A percentile compares a stretch with the other conserved stretches of the same genome.
Conservation (phyloP, 2,797 vertebrate species). For the Neostethus bicornis region DNA sequence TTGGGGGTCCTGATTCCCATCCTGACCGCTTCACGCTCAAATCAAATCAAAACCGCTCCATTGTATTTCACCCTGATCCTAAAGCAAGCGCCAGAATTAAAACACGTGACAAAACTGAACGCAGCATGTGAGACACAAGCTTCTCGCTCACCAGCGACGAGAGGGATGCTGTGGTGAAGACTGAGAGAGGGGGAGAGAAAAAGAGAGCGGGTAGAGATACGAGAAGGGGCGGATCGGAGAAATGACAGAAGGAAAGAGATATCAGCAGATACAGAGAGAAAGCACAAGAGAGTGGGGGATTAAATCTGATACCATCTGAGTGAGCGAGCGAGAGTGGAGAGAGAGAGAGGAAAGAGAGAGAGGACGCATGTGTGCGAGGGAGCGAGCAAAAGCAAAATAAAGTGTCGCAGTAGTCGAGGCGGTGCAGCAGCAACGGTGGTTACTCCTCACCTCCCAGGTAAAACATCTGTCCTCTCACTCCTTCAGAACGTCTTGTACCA, state of each 20-base stretch:
- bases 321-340: slow-evolving; percentile 28
- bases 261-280: slow-evolving; percentile 41
- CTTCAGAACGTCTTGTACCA: slow-evolving; percentile 2
- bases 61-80: no score
- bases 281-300: background rate
- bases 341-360: slow-evolving; percentile 42
- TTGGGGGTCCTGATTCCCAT: no score
- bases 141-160: slow-evolving; percentile 54
- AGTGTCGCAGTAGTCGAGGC: slow-evolving; percentile 81
- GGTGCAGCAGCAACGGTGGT: slow-evolving; percentile 64
- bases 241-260: slow-evolving; percentile 41
- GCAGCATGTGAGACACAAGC: slow-evolving; percentile 58
- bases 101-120: slow-evolving; percentile 48
- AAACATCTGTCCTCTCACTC: slow-evolving; percentile 33
- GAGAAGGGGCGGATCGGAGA: slow-evolving; percentile 43
- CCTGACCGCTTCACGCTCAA: no score
- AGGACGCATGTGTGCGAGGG: slow-evolving; percentile 63
- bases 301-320: no score
- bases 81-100: slow-evolving; percentile 11
- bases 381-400: slow-evolving; percentile 76
- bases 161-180: slow-evolving; percentile 36
- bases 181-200: background rate
- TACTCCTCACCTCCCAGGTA: slow-evolving; percentile 69
- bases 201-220: slow-evolving; percentile 49
- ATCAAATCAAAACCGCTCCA: slow-evolving; percentile 1